Percentiles rank a stretch among this genome's conserved stretches.
Evolutionary conservation across 2,888 invertebrate genomes (phyloP).

Genomic region (Standfussiana lucernea): DNA sequence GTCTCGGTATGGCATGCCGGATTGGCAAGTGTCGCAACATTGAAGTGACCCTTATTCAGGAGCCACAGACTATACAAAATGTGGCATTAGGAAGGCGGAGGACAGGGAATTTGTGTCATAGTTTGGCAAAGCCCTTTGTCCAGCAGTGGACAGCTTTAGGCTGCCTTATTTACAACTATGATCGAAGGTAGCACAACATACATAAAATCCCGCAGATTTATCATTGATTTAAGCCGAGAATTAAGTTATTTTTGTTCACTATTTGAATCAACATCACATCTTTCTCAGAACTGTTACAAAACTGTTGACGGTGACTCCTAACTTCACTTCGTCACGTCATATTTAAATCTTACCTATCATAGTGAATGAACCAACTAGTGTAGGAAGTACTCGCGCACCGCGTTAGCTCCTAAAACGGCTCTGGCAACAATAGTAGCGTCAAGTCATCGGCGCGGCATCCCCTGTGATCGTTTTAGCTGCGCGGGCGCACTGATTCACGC

Average conservation of each 20-base stretch:
- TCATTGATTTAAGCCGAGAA: background rate
- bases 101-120: background rate
- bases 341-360: slow-evolving; percentile 20
- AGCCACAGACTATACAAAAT: background rate
- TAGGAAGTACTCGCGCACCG: slow-evolving; percentile 51
- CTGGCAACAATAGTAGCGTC: slow-evolving; percentile 45
- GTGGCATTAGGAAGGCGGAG: background rate
- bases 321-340: background rate
- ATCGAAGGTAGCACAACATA: background rate
- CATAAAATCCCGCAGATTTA: background rate
- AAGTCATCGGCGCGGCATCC: slow-evolving; percentile 75
- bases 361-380: slow-evolving; percentile 36
- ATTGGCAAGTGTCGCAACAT: background rate
- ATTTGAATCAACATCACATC: slow-evolving; percentile 3
- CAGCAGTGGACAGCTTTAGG: background rate
- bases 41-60: background rate
- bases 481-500: slow-evolving; percentile 74
- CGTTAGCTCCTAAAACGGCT: slow-evolving; percentile 47
- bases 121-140: background rate
- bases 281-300: slow-evolving; percentile 1
- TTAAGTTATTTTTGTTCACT: background rate
- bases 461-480: slow-evolving; percentile 71
- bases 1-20: background rate
- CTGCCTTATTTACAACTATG: background rate
- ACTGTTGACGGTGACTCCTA: background rate